Conservation (phyloP, 2,113 vertebrate genomes). For the Gallinago undulata region DNA sequence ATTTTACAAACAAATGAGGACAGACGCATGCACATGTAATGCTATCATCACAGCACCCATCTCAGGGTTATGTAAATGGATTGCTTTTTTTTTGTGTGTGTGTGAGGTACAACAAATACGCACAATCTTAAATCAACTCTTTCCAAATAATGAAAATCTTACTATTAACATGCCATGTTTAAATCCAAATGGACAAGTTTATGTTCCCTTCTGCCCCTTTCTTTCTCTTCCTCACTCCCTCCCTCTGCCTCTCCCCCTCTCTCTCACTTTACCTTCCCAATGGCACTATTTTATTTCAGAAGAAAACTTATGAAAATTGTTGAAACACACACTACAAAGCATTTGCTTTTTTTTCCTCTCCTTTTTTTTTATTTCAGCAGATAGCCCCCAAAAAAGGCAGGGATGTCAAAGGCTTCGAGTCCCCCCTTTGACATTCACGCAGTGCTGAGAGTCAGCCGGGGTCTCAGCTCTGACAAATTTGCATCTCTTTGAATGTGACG, state of each 20-base stretch:
- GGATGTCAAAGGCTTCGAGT: conserved; percentile 88
- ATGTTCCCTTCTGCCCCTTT: conserved; percentile 47
- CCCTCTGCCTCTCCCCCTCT: conserved; percentile 29
- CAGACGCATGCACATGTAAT: background rate
- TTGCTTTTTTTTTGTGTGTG: background rate
- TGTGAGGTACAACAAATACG: background rate
- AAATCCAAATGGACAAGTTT: conserved; percentile 48
- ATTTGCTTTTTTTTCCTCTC: conserved; percentile 55
- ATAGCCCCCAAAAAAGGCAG: conserved; percentile 80
- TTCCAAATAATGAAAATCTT: conserved; percentile 33
- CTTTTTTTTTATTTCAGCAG: conserved; percentile 71
- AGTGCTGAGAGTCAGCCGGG: conserved; percentile 87
- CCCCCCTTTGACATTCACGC: conserved; percentile 90
- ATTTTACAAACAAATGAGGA: background rate
- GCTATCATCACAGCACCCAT: background rate
- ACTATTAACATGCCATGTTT: background rate
- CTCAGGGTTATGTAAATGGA: background rate
- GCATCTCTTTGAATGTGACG: conserved; percentile 98
- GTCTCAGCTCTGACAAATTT: conserved; percentile 93
- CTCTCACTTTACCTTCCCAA: conserved; percentile 74
- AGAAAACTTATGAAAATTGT: conserved; percentile 85
- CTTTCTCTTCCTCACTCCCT: conserved; percentile 41
- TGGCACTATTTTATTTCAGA: conserved; percentile 79
- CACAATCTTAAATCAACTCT: background rate
- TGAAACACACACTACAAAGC: conserved; percentile 82